Base-by-base conservation (phyloP, 2,113 vertebrate genomes). In the Rhinoptilus africanus region DNA sequence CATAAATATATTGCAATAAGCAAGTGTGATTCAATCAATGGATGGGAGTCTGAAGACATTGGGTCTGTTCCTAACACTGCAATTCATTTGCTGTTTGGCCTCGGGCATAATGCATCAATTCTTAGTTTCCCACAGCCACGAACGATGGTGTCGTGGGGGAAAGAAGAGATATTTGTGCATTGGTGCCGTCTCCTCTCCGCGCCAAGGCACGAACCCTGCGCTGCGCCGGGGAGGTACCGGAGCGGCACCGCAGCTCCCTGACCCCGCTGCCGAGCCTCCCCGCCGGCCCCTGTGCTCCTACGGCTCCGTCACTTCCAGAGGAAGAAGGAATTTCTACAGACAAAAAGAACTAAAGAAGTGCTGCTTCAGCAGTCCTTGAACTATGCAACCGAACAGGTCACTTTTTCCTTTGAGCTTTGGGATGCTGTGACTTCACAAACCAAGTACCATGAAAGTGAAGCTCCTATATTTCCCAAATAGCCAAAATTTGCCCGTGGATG, bases 1-100 rank as follows among this genome's bases (percentile, higher is more conserved):
- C 91, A 92, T 95, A 95, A 97, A 91, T 97, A 94, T 95, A 93
- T 93, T 96, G 95, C 94, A 96, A 88, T 72, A 93, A 94, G 94
- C 92, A 63, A 89, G 76, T 84, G 89, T 96, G 93, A 74, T 86
- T 93, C 83, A 67, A 28, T 78, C 91, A 56, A 84, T 12, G 16
- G 86, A 51, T 30, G 88, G 59, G 83, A 81, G 68, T 18, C 88
- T 81, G 82, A 88, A 85, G 85, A 71, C 84, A 26, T 75, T 50
- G 89, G 77, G 78, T 82, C 69, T 92, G 85, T 87, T 95, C 92
- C 96, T 95, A 85, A 86, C 3, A 4, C 94, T 92, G 95, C 54
- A 41, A 67, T 80, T 79, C 59, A 91, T 92, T 89, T 69, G 69
- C 84, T 32, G 5, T 50, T 88, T 69, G 90, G 90, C 90, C 76